phyloP scores from a whole-genome alignment of 64 coral and sea anemone species.

The Trachythela sp. region DNA sequence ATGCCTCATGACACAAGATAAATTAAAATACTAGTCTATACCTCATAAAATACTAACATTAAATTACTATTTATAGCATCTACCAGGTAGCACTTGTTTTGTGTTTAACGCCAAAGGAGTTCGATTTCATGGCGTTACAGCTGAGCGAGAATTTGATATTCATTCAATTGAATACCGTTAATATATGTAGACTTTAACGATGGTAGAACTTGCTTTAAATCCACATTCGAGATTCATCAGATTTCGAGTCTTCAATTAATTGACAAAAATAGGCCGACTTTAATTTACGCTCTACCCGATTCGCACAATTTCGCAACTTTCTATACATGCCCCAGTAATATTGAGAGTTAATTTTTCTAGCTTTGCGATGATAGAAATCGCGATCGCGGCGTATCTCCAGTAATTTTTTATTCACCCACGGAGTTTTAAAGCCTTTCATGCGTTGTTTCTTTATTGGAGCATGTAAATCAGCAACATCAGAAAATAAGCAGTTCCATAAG shows the following conservation, averaged over 20 bases:
- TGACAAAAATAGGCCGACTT: conserved; percentile 48
- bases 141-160: too few species aligned
- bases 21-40: too few species aligned
- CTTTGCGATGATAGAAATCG: not conserved
- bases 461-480: conserved; percentile 35
- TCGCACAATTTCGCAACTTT: conserved; percentile 45
- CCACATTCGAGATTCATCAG: conserved; percentile 35
- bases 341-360: not conserved
- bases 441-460: conserved; percentile 31
- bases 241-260: conserved; percentile 30
- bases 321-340: conserved; percentile 41
- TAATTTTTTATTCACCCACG: not conserved
- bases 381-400: conserved; percentile 1
- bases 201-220: conserved; percentile 31
- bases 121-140: too few species aligned
- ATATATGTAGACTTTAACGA: conserved; percentile 9
- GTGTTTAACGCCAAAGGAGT: too few species aligned
- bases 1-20: too few species aligned
- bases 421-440: conserved; percentile 3
- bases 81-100: too few species aligned
- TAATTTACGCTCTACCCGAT: conserved; percentile 36
- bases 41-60: too few species aligned
- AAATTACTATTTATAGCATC: too few species aligned
- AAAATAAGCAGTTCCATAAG: conserved; percentile 24
- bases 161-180: conserved; percentile 31